Conservation (phyloP, 1,140 invertebrate species). For the Trichoplusia ni region DNA sequence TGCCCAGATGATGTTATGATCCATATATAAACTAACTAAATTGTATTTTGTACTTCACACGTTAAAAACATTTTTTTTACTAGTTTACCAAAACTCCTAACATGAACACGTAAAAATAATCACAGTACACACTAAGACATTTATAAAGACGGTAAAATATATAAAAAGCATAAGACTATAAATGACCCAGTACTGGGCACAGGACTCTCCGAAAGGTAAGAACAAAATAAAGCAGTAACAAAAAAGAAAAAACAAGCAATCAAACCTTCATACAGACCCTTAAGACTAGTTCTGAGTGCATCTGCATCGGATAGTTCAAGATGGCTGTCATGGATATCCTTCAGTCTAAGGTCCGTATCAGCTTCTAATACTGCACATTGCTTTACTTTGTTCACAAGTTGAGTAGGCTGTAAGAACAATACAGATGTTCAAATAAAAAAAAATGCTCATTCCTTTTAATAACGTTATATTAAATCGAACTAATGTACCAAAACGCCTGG, state of each 20-base stretch:
- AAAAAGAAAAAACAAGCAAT: not conserved
- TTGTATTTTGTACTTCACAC: too few relatives aligned
- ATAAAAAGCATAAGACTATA: too few relatives aligned
- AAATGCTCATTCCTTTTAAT: not conserved
- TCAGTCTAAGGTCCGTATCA: slow-evolving; percentile 86
- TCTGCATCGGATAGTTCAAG: slow-evolving; percentile 83
- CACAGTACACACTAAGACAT: too few relatives aligned
- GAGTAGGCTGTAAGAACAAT: slow-evolving; percentile 78
- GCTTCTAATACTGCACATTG: slow-evolving; percentile 84
- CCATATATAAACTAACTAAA: too few relatives aligned
- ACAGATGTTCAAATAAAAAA: not conserved
- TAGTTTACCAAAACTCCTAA: too few relatives aligned
- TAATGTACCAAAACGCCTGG: too few relatives aligned
- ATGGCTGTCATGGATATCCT: slow-evolving; percentile 83
- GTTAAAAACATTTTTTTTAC: too few relatives aligned
- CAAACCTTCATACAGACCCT: slow-evolving; percentile 81
- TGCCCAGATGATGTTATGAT: too few relatives aligned
- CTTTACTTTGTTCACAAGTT: slow-evolving; percentile 86
- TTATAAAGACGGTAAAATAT: too few relatives aligned
- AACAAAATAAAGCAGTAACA: not conserved
- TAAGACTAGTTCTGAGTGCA: slow-evolving; percentile 85
- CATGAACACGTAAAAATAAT: too few relatives aligned
- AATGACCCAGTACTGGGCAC: too few relatives aligned
- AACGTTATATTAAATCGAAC: not conserved
- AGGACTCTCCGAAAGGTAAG: too few relatives aligned